Evolutionary conservation across 2,113 vertebrate species (phyloP), one percentile per base, ranked within the genome.

Genomic region (Ceyx melanurus): DNA sequence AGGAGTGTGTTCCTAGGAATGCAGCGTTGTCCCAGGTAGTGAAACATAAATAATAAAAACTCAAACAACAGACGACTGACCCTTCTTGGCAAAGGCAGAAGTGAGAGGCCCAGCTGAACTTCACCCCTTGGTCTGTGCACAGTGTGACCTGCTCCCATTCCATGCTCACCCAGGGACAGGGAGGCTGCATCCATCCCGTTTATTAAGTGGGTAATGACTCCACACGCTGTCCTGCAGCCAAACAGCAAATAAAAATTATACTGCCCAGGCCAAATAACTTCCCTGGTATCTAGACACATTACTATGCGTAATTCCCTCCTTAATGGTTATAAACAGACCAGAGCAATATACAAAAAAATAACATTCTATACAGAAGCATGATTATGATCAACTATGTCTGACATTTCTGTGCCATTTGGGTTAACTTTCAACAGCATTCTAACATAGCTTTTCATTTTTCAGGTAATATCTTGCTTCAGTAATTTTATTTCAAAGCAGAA

Each of bases 131-230:
- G 60, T 51, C 88, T 93, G 33, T 29, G 89, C 91, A 53, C 50
- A 82, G 89, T 92, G 83, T 84, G 72, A 46, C 78, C 73, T 61
- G 35, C 80, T 85, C 90, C 78, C 82, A 56, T 18, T 50, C 45
- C 76, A 77, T 46, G 25, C 71, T 57, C 92, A 50, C 29, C 3
- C 6, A 9, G 21, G 37, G 54, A 76, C 40, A 35, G 50, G 77
- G 83, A 96, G 87, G 75, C 31, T 57, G 74, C 84, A 75, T 87
- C 86, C 92, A 86, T 74, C 90, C 80, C 5, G 2, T 91, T 85
- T 94, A 94, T 50, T 88, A 97, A 96, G 89, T 94, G 62, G 91
- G 96, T 96, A 97, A 97, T 94, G 95, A 95, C 84, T 94, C 85
- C 75, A 71, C 85, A 86, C 76, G 78, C 72, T 95, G 71, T 93